Conservation (phyloP, 2,797 vertebrate species). For the Gouania willdenowi region DNA sequence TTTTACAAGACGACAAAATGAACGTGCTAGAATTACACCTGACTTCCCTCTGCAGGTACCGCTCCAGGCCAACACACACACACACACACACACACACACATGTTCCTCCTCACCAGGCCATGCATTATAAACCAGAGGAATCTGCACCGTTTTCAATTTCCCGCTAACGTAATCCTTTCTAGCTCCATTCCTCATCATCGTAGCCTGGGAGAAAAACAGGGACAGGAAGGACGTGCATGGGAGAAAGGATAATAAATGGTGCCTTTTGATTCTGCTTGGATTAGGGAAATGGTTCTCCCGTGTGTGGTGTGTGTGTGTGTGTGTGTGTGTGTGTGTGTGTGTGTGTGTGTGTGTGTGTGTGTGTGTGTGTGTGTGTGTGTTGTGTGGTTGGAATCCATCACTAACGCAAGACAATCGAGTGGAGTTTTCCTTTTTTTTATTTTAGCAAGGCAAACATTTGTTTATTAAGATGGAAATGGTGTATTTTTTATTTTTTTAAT, state of each 20-base stretch:
- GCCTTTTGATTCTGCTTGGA: constrained; percentile 61
- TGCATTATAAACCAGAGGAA: constrained; percentile 56
- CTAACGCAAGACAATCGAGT: neutral
- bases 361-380: too few relatives aligned
- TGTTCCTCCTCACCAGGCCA: constrained; percentile 69
- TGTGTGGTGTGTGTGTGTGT: constrained; percentile 26
- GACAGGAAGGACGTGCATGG: neutral
- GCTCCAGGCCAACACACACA: too few relatives aligned
- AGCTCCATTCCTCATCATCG: constrained; percentile 54
- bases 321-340: constrained; percentile 14
- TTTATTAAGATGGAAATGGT: too few relatives aligned
- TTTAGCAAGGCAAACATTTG: too few relatives aligned
- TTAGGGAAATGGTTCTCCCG: constrained; percentile 48
- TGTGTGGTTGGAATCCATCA: too few relatives aligned
- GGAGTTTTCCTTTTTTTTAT: too few relatives aligned
- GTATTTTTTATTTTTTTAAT: too few relatives aligned
- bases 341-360: too few relatives aligned
- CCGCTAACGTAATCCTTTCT: constrained; percentile 68
- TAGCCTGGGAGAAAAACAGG: constrained; percentile 34
- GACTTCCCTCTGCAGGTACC: too few relatives aligned
- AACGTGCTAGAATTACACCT: too few relatives aligned
- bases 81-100: constrained; percentile 44
- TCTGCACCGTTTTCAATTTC: constrained; percentile 79
- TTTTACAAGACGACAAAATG: too few relatives aligned
- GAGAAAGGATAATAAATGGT: constrained; percentile 51